Base-by-base conservation (phyloP, 37 sponge, comb jelly and placozoan genomes). In the Beroe ovata region DNA sequence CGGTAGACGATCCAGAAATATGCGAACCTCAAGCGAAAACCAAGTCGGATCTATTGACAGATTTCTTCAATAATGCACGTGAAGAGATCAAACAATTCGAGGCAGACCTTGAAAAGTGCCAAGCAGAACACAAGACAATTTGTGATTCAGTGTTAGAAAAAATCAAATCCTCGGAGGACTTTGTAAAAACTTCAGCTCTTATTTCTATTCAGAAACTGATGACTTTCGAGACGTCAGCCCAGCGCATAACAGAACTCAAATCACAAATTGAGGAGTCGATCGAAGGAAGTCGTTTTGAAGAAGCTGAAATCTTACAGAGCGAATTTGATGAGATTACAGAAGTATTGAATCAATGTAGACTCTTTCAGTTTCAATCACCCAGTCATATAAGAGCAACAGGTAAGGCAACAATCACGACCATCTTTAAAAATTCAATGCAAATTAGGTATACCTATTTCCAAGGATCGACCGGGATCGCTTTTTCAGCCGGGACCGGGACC, bases 361-460 rank as follows among this genome's bases (percentile, higher is more conserved):
- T 77, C 39, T 25, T 77, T 6, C 84, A 41, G 47, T 77, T 42
- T 26, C 41, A 77, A 54, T 25, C 84, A 28, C 84, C 84, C 1
- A 39, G 84, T 23, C 84, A 77, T 1, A 8, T 42, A 14, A 36
- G 14, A 4, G 16, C 42, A 20, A 77, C 84, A 42, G 54, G 28
- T 40, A 77, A 42, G 23, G 11, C n/a, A n/a, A n/a, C n/a, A n/a
- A n/a, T n/a, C n/a, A n/a, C n/a, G n/a, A n/a, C n/a, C n/a, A n/a
- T n/a, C n/a, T n/a, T n/a, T n/a, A n/a, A n/a, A n/a, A n/a, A n/a
- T n/a, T n/a, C n/a, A n/a, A n/a, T n/a, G n/a, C n/a, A n/a, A n/a
- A n/a, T n/a, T n/a, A n/a, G n/a, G n/a, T n/a, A n/a, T n/a, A n/a
- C n/a, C n/a, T n/a, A n/a, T n/a, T n/a, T n/a, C n/a, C n/a, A n/a